Evolutionary conservation across 2,113 vertebrate species (phyloP).

Genomic region (Pleuronectes platessa): DNA sequence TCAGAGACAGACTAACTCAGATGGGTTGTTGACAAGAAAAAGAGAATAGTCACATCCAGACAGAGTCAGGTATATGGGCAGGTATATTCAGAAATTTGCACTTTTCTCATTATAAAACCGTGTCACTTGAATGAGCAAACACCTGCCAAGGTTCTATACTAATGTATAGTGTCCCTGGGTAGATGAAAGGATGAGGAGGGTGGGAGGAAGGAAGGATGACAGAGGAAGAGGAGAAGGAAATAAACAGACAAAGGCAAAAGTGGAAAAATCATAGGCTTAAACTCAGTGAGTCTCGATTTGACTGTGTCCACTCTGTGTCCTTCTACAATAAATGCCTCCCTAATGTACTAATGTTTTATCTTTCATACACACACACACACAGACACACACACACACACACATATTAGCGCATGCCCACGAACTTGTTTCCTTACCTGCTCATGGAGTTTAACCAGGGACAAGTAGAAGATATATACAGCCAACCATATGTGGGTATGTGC

Average conservation of each 20-base stretch:
- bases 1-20: constrained; percentile 50
- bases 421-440: constrained; percentile 19
- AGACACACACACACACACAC: not conserved
- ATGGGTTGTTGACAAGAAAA: constrained; percentile 74
- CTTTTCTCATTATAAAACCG: constrained; percentile 80
- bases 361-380: not conserved
- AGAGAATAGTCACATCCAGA: constrained; percentile 62
- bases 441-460: not conserved
- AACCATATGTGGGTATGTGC: not conserved
- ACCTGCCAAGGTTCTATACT: constrained; percentile 71
- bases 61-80: constrained; percentile 29
- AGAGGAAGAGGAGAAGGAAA: constrained; percentile 29
- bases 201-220: not conserved
- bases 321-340: not conserved
- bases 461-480: not conserved
- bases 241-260: constrained; percentile 28
- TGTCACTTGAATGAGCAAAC: constrained; percentile 78
- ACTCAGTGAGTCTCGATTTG: constrained; percentile 13
- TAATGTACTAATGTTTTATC: not conserved
- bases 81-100: constrained; percentile 76
- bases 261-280: constrained; percentile 30
- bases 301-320: not conserved
- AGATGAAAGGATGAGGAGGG: constrained; percentile 37
- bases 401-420: no score
- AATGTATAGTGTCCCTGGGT: constrained; percentile 60